These are phyloP conservation scores for Olivierus martensii DNA, from an alignment of 1,140 invertebrate species.

Conservation along the genomic window DNA sequence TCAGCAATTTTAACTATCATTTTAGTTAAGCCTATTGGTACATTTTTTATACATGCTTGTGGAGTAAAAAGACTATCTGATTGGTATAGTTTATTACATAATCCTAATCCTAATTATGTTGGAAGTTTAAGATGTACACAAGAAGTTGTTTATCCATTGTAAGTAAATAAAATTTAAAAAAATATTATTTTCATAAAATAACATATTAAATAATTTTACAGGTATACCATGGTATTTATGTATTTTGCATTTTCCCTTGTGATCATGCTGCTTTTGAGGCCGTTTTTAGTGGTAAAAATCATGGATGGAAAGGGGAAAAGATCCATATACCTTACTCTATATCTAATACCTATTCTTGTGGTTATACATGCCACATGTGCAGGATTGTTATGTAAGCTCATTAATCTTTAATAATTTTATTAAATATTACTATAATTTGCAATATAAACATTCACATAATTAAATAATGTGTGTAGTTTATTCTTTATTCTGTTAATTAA, in stretches of 20 bases:
- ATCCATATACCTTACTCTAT: conserved; percentile 81
- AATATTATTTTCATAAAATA: neutral
- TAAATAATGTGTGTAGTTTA: too few species aligned
- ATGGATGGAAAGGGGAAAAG: conserved; percentile 48
- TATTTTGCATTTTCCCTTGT: conserved; percentile 74
- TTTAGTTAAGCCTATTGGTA: conserved; percentile 54
- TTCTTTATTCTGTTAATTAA: too few species aligned
- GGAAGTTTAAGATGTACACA: conserved; percentile 82
- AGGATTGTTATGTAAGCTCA: conserved; percentile 81
- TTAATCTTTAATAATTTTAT: too few species aligned
- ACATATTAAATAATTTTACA: conserved; percentile 32
- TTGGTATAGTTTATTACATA: conserved; percentile 91
- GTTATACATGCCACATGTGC: conserved; percentile 77
- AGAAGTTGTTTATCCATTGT: conserved; percentile 93
- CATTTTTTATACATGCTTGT: conserved; percentile 58
- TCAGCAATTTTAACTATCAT: conserved; percentile 59
- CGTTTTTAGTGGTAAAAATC: conserved; percentile 48
- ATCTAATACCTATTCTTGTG: conserved; percentile 81
- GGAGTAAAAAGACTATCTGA: conserved; percentile 62
- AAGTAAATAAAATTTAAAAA: conserved; percentile 33
- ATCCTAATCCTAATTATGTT: conserved; percentile 84
- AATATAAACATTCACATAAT: too few species aligned
- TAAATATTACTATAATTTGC: too few species aligned
- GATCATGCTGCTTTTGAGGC: conserved; percentile 62
- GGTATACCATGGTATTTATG: conserved; percentile 86